Evolutionary conservation across 1,140 invertebrate species (phyloP), one percentile per base, ranked within the genome.

Genomic region (Drosophila cardini): DNA sequence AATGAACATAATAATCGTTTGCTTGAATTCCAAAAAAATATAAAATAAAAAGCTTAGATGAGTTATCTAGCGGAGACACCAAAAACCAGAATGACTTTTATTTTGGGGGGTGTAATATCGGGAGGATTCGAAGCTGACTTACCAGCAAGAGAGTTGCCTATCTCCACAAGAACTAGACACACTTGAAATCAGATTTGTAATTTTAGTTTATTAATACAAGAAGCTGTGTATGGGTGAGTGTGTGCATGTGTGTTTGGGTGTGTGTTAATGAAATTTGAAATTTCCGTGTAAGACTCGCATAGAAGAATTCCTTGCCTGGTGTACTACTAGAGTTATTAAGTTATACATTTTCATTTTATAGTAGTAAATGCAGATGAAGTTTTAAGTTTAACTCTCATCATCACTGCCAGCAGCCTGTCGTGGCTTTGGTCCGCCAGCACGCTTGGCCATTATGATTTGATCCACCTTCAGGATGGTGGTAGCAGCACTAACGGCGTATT

Each of bases 381-480:
- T 57, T 53, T 53, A 58, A 58, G 79, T 46, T 81, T 92, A 92
- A 71, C 83, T 92, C 61, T 92, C 91, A 60, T 92, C 91, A 79
- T 92, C 91, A 72, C 90, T 91, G 76, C 89, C 91, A 21, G 89
- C 89, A 26, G 74, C 75, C 73, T 92, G 91, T 64, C 91, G 72
- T 30, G 96, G 94, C 93, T 99, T 98, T 1, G 98, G 98, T 53
- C 98, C 98, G 62, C 98, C 98, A 15, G 98, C 98, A 89, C 96
- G 94, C 93, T 99, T 99, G 1, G 98, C 98, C 98, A 99, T 99
- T 65, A 99, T 99, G 69, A 99, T 99, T 93, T 99, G 96, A 93
- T 99, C 98, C n/a, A 99, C 97, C 92, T 97, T 96, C 4, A 99
- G 94, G 81, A 99, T 96, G 0, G 98, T 99, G 57, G 95, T 95